Base-by-base conservation (phyloP, 2,888 invertebrate species). In the Dascillus cervinus region DNA sequence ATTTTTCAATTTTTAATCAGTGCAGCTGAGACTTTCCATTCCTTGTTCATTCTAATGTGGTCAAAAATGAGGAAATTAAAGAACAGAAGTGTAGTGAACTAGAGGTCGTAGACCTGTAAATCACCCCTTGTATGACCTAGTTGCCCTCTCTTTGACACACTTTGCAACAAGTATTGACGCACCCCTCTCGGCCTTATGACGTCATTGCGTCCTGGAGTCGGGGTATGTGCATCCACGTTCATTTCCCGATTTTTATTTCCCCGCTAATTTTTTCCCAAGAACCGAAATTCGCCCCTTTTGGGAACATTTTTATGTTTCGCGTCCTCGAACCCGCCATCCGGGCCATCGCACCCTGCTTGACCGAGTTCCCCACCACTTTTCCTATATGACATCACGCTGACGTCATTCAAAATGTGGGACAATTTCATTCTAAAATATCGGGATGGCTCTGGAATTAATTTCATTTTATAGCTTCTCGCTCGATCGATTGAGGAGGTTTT, bases 401-500 rank as follows among this genome's bases (percentile, higher is more conserved):
- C 73, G 74, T 74, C 73, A 73, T 67, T 65, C 45, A 50, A 63
- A 65, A 73, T 72, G 69, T 70, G 64, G 73, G 71, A 70, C 72
- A 72, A 71, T 73, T 75, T 74, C 75, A 75, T 75, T 75, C 75
- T 74, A 69, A 73, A 73, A 73, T 70, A 70, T 67, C 67, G 62
- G 40, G 28, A 34, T 36, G 32, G 40, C 34, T 37, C 34, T 29
- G 34, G 31, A 37, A 40, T 40, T 40, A 37, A 34, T 37, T 37
- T 40, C n/a, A 31, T 24, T 32, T 39, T 39, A 35, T 32, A 35
- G 29, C 23, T 11, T 11, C n/a, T n/a, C n/a, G n/a, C n/a, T n/a
- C 22, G 22, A 33, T 37, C 29, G 20, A 36, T 31, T 9, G 21
- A 15, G 14, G 20, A 11, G 4, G 5, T 25, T 23, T 22, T 19